Base-by-base conservation (phyloP, 2,797 vertebrate species). In the Anguilla anguilla region DNA sequence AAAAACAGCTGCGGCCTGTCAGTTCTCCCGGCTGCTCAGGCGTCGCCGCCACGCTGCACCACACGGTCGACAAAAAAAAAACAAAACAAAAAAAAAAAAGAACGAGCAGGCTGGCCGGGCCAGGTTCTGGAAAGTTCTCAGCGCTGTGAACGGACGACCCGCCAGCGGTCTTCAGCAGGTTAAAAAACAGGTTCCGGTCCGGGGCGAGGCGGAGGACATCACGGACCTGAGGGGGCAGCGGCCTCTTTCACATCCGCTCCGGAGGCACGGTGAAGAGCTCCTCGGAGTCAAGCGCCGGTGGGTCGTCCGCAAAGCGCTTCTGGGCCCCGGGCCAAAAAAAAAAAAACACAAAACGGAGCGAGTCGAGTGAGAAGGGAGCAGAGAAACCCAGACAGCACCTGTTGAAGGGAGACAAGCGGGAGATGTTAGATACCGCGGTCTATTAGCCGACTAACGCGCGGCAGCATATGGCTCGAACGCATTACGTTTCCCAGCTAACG, bases 331-430 rank as follows among this genome's bases (percentile, higher is more conserved):
- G 35, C 88, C 85, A 86, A 82, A 57, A 43, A 43, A 4, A 43
- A n/a, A 0, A 43, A 2, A 9, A n/a, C n/a, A n/a, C n/a, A n/a
- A 53, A 53, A 7, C 19, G 64, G 51, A 25, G 46, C 11, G 28
- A 86, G 10, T 17, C 49, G 74, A 84, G 85, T n/a, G 53, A 74
- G 25, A n/a, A 61, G 22, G 25, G 25, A 74, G 55, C 39, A 25
- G 67, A 59, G 64, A 15, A 43, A 51, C 81, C 61, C 61, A 69
- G 72, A 88, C 39, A 11, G 25, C 84, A 88, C 87, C 87, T 88
- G 87, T 88, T 85, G 85, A 59, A 22, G 51, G 35, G 4, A 86
- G 46, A 55, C 43, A 74, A 17, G 13, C 3, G 51, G 85, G 15
- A 39, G 31, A 25, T 51, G 67, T 85, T 85, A 85, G 28, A 57